A percentile compares a stretch with the other conserved stretches of the same genome.
Conservation (phyloP, 2,797 vertebrate genomes). For the Bovichtus variegatus region DNA sequence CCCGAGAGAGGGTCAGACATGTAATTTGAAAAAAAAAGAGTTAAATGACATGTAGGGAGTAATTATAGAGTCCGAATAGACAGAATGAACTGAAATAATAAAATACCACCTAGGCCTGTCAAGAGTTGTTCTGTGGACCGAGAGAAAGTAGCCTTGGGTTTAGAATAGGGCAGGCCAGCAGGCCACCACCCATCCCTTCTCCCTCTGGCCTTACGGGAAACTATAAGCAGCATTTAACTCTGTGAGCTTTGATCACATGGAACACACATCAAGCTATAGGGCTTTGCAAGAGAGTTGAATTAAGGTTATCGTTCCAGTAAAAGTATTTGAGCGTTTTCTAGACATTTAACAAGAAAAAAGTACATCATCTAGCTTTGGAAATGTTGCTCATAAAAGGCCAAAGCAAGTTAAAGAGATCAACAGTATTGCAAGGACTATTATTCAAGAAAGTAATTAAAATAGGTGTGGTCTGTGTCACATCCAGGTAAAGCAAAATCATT, state of each 20-base stretch:
- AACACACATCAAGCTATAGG: conserved; percentile 2
- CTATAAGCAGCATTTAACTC: conserved; percentile 44
- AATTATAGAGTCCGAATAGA: conserved; percentile 86
- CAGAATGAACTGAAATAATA: conserved; percentile 86
- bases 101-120: conserved; percentile 85
- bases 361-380: neutral
- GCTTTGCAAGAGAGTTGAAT: conserved; percentile 3
- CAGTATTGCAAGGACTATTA: neutral
- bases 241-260: conserved; percentile 36
- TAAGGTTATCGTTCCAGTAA: neutral
- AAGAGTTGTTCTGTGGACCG: conserved; percentile 68
- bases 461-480: conserved; percentile 5
- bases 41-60: conserved; percentile 83
- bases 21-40: conserved; percentile 82
- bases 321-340: neutral
- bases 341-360: neutral
- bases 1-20: conserved; percentile 79
- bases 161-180: conserved; percentile 63
- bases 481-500: conserved; percentile 18
- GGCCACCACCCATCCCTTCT: conserved; percentile 67
- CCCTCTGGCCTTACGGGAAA: conserved; percentile 73
- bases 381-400: neutral
- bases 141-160: conserved; percentile 75
- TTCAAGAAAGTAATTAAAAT: neutral
- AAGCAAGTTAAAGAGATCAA: neutral